Evolutionary conservation across 2,797 vertebrate genomes (phyloP), one percentile per base, ranked within the genome.

Genomic region (Pseudomugil gertrudae): DNA sequence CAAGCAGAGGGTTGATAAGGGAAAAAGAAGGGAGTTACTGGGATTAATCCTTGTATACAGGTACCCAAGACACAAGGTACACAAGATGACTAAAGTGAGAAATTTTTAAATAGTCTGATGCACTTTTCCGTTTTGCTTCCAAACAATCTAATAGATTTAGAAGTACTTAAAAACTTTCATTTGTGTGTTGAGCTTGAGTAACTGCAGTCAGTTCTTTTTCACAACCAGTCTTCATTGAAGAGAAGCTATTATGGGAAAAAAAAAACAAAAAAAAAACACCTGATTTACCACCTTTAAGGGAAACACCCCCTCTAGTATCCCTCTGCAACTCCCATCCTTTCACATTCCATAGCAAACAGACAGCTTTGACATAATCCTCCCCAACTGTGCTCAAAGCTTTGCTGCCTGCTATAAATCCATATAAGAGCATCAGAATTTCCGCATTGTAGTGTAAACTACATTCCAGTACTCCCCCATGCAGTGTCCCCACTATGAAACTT

Each of bases 381-480:
- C 40, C 57, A 33, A 21, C 75, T 62, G 74, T 66, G 51, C 74
- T 75, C 69, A 77, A 74, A 76, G 75, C 75, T 81, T 71, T 65
- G 85, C 66, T 67, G 71, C 53, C 58, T 60, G 70, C 69, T 66
- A 76, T 82, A 88, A 90, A 90, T 87, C 84, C 85, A 84, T 83
- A 79, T 78, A 84, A 84, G 80, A 84, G 70, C 84, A 83, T 82
- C 78, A 74, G 67, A 9, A 47, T 53, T 81, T 81, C 83, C 45
- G 36, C 50, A 53, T 76, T 33, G 1, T 66, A 65, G 71, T 45
- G 55, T 74, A 80, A 85, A 87, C 84, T 43, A 63, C 79, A 87
- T 86, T 85, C 83, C 83, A 76, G 60, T 0, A 15, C 71, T 79
- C 78, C 52, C 69, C 72, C 79, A 54, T 13, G 57, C 45, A 0